These are phyloP conservation scores for Enteromius viviparus DNA, from an alignment of 2,797 vertebrate genomes.

Conservation along the genomic window DNA sequence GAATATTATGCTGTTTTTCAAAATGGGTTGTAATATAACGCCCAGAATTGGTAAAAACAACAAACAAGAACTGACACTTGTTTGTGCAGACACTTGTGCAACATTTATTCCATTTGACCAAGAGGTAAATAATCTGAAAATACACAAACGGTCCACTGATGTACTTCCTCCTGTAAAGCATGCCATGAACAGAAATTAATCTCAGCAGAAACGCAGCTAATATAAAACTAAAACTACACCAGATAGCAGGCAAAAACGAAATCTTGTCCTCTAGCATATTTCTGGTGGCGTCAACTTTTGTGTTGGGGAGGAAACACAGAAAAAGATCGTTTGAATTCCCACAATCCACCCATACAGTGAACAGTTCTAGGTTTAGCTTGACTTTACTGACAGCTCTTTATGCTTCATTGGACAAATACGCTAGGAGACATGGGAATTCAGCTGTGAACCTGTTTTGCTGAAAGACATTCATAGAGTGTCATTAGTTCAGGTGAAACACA, in stretches of 20 bases:
- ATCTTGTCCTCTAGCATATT: background rate
- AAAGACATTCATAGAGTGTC: constrained; percentile 35
- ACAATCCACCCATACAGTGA: background rate
- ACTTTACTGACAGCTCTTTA: background rate
- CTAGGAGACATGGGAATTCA: background rate
- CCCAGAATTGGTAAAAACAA: background rate
- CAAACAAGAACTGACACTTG: background rate
- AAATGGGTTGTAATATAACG: background rate
- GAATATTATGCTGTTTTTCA: background rate
- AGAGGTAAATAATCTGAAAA: constrained; percentile 38
- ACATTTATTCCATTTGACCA: constrained; percentile 49
- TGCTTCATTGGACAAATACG: background rate
- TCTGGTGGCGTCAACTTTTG: background rate
- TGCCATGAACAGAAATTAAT: constrained; percentile 63
- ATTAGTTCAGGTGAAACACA: constrained; percentile 8
- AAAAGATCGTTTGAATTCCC: background rate
- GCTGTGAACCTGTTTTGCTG: background rate
- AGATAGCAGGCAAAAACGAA: background rate
- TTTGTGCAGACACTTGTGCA: no score
- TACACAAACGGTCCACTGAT: constrained; percentile 10
- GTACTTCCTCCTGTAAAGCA: constrained; percentile 35
- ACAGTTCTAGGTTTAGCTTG: background rate
- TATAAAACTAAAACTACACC: background rate
- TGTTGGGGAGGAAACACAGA: background rate
- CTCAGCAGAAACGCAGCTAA: constrained; percentile 63